Base-by-base conservation (phyloP, 2,113 vertebrate genomes). In the Balaeniceps rex region DNA sequence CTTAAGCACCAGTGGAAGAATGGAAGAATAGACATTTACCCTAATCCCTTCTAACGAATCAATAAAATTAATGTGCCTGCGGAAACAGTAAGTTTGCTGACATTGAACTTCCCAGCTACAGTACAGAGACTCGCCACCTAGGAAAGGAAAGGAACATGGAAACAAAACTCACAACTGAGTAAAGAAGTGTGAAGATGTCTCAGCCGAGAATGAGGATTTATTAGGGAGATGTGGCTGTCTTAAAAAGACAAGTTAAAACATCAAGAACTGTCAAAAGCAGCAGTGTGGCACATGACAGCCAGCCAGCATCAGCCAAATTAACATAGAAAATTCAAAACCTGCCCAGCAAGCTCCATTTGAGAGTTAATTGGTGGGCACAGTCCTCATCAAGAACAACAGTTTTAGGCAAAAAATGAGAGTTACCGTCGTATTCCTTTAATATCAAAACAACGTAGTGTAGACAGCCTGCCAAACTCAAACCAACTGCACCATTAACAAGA, bases 121-220 rank as follows among this genome's bases (percentile, higher is more conserved):
- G 19, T 22, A 38, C 6, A 3, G 18, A 60, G 26, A 66, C 12
- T 42, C n/a, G 49, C 19, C 8, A 26, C 3, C 3, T 46, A 60
- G 11, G 28, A 42, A 47, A 86, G 14, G 47, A n/a, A 68, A n/a
- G 7, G 11, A 33, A 42, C 1, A 33, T 6, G 19, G 49, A 44
- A 47, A 14, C 1, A 1, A 76, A 75, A 70, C 3, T 38, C 36
- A 52, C 7, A 65, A 15, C 4, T 1, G 1, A 80, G 18, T 38
- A 57, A 71, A 60, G 23, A 54, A 40, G 14, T 31, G 10, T 74
- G 46, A 51, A 49, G 3, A 15, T 36, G 8, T 33, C 36, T 61
- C 14, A 77, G 12, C 13, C 26, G 49, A 77, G 49, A 25, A 52
- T 28, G 7, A 69, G 14, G 3, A 11, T n/a, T 40, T 70, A 11